Conservation (phyloP, 2,797 vertebrate species). For the Notamacropus eugenii region DNA sequence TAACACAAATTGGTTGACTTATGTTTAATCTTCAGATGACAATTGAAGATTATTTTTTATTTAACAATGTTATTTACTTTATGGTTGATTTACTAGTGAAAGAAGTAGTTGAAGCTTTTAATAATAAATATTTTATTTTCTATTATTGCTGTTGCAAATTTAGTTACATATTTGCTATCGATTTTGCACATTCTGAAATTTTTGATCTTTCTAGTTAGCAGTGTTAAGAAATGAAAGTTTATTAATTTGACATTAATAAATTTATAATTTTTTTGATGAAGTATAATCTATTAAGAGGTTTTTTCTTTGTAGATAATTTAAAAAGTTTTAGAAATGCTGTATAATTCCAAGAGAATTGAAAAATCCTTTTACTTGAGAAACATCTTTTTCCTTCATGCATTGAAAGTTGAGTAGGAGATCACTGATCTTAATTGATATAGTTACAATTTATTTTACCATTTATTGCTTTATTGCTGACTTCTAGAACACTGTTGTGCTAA, state of each 20-base stretch:
- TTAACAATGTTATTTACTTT: not conserved
- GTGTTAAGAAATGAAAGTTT: not conserved
- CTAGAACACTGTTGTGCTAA: slow-evolving; percentile 79
- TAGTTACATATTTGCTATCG: not conserved
- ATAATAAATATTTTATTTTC: not conserved
- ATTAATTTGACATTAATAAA: slow-evolving; percentile 16
- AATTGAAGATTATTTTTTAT: not conserved
- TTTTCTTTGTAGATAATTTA: slow-evolving; percentile 52
- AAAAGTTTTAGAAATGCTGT: slow-evolving; percentile 69
- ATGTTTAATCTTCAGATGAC: not conserved
- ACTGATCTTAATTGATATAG: slow-evolving; percentile 74
- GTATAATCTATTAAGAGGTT: slow-evolving; percentile 62
- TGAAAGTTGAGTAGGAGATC: slow-evolving; percentile 71
- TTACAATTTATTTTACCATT: slow-evolving; percentile 77
- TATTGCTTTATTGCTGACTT: slow-evolving; percentile 78
- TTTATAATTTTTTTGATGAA: slow-evolving; percentile 36
- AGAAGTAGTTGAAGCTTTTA: slow-evolving; percentile 10
- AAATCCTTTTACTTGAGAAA: slow-evolving; percentile 76
- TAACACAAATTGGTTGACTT: not conserved
- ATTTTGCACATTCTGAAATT: not conserved
- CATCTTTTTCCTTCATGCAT: slow-evolving; percentile 22
- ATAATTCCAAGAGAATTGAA: slow-evolving; percentile 76
- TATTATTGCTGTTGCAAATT: not conserved
- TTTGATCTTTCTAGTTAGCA: not conserved
- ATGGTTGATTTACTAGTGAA: not conserved